phyloP scores from a whole-genome alignment of 1,140 invertebrate species.

The Apocrypta bakeri region DNA sequence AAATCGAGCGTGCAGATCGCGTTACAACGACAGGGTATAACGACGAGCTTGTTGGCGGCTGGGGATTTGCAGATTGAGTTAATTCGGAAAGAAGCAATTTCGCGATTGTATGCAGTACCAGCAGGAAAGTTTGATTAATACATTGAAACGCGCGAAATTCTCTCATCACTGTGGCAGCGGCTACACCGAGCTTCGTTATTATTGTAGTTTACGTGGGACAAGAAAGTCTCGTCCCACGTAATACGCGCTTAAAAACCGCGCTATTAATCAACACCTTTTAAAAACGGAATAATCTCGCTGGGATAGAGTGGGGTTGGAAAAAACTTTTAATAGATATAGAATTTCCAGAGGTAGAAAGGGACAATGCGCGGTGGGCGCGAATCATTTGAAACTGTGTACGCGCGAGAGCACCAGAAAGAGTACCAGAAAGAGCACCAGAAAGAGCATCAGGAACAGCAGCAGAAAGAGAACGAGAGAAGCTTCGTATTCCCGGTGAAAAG shows the following conservation, averaged over 20 bases:
- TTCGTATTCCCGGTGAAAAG: neutral
- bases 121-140: neutral
- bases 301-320: neutral
- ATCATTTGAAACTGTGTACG: slow-evolving; percentile 26
- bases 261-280: slow-evolving; percentile 18
- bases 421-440: no score
- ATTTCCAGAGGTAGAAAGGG: slow-evolving; percentile 7
- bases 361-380: neutral
- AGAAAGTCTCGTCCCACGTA: no score
- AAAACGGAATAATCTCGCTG: neutral
- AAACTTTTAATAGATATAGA: slow-evolving; percentile 21
- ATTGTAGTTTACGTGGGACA: no score
- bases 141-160: neutral
- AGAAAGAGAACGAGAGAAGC: no score
- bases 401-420: no score
- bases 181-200: no score
- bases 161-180: no score
- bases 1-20: slow-evolving; percentile 42
- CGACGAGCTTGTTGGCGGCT: slow-evolving; percentile 12
- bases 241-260: neutral
- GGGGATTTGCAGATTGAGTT: slow-evolving; percentile 11
- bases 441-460: no score
- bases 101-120: neutral
- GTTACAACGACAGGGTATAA: slow-evolving; percentile 21
- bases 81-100: slow-evolving; percentile 6